Evolutionary conservation across 2,113 vertebrate species (phyloP).

Genomic region (Stigmatopora nigra): DNA sequence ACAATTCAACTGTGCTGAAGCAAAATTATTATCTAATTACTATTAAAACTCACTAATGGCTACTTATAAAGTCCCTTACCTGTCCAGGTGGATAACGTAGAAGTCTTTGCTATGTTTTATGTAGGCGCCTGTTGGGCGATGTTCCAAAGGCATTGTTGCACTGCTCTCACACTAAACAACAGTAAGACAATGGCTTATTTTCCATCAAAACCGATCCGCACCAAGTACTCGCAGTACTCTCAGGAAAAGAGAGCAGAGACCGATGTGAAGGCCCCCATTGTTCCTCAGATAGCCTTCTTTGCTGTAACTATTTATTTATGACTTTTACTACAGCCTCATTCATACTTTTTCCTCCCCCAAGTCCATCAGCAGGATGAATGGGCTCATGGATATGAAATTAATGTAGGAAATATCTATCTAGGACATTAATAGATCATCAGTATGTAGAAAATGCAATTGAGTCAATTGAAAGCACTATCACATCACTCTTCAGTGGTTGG

Average conservation of each 20-base stretch:
- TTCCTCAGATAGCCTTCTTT: constrained; percentile 29
- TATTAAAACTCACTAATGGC: background rate
- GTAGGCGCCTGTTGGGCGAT: constrained; percentile 20
- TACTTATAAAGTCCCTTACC: constrained; percentile 49
- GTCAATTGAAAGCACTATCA: background rate
- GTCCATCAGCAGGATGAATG: background rate
- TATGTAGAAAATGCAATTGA: background rate
- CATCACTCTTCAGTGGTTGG: background rate
- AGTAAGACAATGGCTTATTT: constrained; percentile 66
- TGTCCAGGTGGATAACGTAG: constrained; percentile 38
- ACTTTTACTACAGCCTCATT: constrained; percentile 33
- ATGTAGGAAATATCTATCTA: background rate
- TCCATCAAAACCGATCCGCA: constrained; percentile 65
- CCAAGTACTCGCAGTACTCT: constrained; percentile 71
- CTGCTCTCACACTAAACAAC: constrained; percentile 34
- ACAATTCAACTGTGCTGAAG: background rate
- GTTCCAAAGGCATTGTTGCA: constrained; percentile 44
- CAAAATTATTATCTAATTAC: background rate
- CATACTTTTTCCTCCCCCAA: constrained; percentile 10
- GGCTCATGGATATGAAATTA: background rate
- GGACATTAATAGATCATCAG: background rate
- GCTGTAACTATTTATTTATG: constrained; percentile 30
- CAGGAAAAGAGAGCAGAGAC: constrained; percentile 39
- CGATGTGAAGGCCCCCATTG: constrained; percentile 60
- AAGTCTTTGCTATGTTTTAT: constrained; percentile 17